Base-by-base conservation (phyloP, 2,797 vertebrate genomes). In the Champsocephalus esox region DNA sequence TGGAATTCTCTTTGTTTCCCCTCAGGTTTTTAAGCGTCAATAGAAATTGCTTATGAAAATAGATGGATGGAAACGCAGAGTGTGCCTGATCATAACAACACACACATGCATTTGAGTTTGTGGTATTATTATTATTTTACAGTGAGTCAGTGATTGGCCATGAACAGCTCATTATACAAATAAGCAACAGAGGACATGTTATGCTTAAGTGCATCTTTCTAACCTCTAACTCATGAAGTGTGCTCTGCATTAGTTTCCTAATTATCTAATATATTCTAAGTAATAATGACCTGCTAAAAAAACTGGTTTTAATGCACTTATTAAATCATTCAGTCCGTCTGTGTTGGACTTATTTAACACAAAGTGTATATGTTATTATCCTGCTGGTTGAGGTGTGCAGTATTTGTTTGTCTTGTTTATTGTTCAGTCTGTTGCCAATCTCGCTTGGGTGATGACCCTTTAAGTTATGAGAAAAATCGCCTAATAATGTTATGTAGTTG, bases 401-500 rank as follows among this genome's bases (percentile, higher is more conserved):
- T 66, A 44, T 80, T 68, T 74, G 43, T 75, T 68, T 2, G 32
- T 86, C 16, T 57, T 32, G 43, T 83, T 67, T 44, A 64, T 58
- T 65, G 49, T 13, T 66, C 34, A 44, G 58, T 77, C 56, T 70
- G 55, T 74, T 77, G 70, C 61, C 55, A 79, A 67, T 43, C 24
- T 11, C 41, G 32, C 63, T 43, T 80, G 71, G 60, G 62, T 64
- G 9, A 75, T 68, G 75, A 58, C 34, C 70, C 49, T 72, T 74
- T 73, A 68, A 69, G 38, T 74, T 46, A 54, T 58, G 43, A 10
- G 60, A 66, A 49, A 80, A 24, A 44, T 65, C 41, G 63, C 71
- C 66, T 70, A 11, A 81, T 70, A 5, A 66, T 81, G 83, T 79
- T 69, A 70, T 86, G 71, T 55, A 66, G 49, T 74, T 80, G 72